These are phyloP conservation scores for Philaethria dido DNA, from an alignment of 2,888 invertebrate species.

Conservation along the genomic window DNA sequence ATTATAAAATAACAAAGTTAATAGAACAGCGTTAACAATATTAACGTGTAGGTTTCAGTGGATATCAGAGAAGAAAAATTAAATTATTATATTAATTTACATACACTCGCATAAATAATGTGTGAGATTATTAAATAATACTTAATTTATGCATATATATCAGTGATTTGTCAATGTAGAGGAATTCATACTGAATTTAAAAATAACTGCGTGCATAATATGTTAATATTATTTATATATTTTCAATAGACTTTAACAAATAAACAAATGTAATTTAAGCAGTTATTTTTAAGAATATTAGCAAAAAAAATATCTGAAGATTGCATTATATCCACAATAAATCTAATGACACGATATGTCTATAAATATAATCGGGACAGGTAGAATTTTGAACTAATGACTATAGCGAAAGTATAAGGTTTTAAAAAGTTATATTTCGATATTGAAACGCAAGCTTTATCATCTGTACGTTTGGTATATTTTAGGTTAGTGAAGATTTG, in stretches of 20 bases:
- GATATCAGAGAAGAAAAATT: too few species aligned
- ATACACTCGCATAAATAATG: too few species aligned
- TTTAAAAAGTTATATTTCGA: constrained; percentile 44
- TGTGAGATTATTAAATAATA: too few species aligned
- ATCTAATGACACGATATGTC: constrained; percentile 83
- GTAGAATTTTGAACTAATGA: constrained; percentile 80
- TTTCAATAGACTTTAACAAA: neutral
- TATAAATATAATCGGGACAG: constrained; percentile 81
- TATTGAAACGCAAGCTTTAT: constrained; percentile 41
- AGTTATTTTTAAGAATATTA: neutral
- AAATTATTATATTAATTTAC: too few species aligned
- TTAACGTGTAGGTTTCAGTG: neutral
- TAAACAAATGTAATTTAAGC: neutral
- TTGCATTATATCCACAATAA: constrained; percentile 83
- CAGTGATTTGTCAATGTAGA: too few species aligned
- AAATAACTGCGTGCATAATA: too few species aligned
- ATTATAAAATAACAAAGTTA: neutral
- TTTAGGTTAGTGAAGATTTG: constrained; percentile 48
- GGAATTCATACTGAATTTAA: too few species aligned
- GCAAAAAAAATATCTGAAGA: constrained; percentile 68
- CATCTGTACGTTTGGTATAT: constrained; percentile 41
- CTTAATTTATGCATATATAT: too few species aligned
- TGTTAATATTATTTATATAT: neutral
- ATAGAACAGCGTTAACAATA: neutral
- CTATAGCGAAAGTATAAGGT: constrained; percentile 47